These are phyloP conservation scores for Poecile montanus DNA, from an alignment of 2,797 vertebrate species.

Conservation along the genomic window DNA sequence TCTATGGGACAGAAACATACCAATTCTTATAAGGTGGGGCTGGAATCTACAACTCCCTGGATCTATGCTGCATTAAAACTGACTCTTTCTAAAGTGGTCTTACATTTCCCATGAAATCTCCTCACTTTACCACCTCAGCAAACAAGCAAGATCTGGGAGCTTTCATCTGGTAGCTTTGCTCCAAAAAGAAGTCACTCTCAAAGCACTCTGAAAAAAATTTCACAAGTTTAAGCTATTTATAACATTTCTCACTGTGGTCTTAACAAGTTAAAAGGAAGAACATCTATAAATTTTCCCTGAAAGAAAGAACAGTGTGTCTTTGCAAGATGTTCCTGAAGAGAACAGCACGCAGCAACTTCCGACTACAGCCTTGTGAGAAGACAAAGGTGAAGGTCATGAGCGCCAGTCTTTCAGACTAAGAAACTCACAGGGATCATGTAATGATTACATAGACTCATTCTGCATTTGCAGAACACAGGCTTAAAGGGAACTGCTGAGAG, in stretches of 20 bases:
- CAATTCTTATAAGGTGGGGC: background rate
- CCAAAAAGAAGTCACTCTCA: background rate
- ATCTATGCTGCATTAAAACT: background rate
- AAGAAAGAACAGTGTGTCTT: background rate
- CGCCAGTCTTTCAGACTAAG: background rate
- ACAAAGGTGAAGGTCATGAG: background rate
- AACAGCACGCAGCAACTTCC: background rate
- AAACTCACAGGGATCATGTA: background rate
- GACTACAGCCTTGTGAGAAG: background rate
- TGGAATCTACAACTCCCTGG: background rate
- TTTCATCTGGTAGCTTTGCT: background rate
- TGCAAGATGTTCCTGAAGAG: background rate
- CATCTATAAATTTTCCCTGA: background rate
- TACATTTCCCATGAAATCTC: background rate
- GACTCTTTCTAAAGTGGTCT: background rate
- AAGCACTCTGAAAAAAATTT: slow-evolving; percentile 1
- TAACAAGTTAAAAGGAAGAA: slow-evolving; percentile 13
- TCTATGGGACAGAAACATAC: background rate
- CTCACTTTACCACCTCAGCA: background rate
- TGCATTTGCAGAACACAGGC: background rate
- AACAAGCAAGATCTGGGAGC: background rate
- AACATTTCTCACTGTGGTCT: background rate
- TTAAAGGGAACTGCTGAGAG: background rate
- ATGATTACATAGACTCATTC: background rate
- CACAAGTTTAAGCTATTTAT: slow-evolving; percentile 24